phyloP scores from a whole-genome alignment of 2,113 vertebrate species.

The Zingel zingel region DNA sequence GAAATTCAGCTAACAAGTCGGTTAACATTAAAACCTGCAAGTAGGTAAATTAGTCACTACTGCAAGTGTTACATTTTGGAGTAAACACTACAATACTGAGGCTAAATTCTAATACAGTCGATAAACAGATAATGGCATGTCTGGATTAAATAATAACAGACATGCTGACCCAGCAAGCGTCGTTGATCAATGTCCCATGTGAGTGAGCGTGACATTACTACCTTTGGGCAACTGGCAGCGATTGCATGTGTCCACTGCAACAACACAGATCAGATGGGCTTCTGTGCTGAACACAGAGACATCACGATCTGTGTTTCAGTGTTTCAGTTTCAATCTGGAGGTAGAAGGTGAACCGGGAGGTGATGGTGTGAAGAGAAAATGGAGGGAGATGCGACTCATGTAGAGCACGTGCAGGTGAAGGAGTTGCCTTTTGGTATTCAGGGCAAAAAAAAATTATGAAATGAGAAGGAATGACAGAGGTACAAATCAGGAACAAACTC shows the following conservation, averaged over 20 bases:
- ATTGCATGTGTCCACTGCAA: slow-evolving; percentile 52
- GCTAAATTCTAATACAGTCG: slow-evolving; percentile 8
- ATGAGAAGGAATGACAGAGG: background rate
- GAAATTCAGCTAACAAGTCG: background rate
- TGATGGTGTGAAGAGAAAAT: background rate
- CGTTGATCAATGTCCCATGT: slow-evolving; percentile 64
- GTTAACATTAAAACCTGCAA: background rate
- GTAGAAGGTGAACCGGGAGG: background rate
- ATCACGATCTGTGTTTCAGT: background rate
- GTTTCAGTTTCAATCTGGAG: background rate
- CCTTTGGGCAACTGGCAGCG: slow-evolving; percentile 54
- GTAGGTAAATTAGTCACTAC: background rate
- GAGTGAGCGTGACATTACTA: slow-evolving; percentile 54
- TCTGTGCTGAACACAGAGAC: background rate
- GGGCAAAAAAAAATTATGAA: background rate
- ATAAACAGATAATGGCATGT: slow-evolving; percentile 32
- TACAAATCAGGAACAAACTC: background rate
- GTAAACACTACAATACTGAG: background rate
- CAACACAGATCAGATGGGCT: slow-evolving; percentile 23
- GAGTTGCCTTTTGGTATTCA: background rate
- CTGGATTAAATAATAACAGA: slow-evolving; percentile 24
- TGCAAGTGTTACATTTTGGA: background rate
- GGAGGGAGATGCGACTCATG: background rate
- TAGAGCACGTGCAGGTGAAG: background rate
- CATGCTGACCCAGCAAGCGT: slow-evolving; percentile 41